These are phyloP conservation scores for Cybosia mesomella DNA, from an alignment of 2,888 invertebrate genomes.

Conservation along the genomic window DNA sequence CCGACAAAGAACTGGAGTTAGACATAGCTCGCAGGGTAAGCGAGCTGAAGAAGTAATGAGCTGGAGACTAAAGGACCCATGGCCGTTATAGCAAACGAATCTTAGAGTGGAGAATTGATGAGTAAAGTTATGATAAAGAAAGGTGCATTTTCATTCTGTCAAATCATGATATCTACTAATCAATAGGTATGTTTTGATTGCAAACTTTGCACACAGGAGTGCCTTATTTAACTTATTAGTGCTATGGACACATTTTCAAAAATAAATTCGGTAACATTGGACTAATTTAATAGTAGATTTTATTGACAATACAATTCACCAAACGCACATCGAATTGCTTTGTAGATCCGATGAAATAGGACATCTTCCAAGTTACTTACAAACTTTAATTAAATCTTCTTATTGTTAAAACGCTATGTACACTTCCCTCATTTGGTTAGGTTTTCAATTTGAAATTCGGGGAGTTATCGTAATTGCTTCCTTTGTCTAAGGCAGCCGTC, in stretches of 20 bases:
- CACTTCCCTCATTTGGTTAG: constrained; percentile 15
- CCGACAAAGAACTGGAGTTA: too few species aligned
- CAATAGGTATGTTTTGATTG: background rate
- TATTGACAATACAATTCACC: background rate
- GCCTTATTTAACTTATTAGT: background rate
- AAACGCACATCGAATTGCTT: background rate
- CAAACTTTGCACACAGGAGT: background rate
- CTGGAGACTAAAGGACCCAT: too few species aligned
- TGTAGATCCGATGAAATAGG: background rate
- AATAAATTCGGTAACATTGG: background rate
- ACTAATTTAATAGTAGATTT: background rate
- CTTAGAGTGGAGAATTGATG: too few species aligned
- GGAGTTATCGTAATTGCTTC: constrained; percentile 19
- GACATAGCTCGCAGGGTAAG: too few species aligned
- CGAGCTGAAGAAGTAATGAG: too few species aligned
- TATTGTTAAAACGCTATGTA: constrained; percentile 16
- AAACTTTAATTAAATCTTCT: constrained; percentile 21
- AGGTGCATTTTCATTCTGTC: too few species aligned
- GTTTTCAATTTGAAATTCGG: constrained; percentile 17
- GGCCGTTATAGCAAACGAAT: too few species aligned
- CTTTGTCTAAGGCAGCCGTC: constrained; percentile 13
- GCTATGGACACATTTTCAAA: background rate
- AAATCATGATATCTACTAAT: too few species aligned
- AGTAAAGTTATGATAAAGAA: too few species aligned
- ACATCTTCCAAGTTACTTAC: constrained; percentile 6